Percentiles rank a stretch among this genome's conserved stretches.
Conservation (phyloP, 2,113 vertebrate genomes). For the Mesocricetus auratus region DNA sequence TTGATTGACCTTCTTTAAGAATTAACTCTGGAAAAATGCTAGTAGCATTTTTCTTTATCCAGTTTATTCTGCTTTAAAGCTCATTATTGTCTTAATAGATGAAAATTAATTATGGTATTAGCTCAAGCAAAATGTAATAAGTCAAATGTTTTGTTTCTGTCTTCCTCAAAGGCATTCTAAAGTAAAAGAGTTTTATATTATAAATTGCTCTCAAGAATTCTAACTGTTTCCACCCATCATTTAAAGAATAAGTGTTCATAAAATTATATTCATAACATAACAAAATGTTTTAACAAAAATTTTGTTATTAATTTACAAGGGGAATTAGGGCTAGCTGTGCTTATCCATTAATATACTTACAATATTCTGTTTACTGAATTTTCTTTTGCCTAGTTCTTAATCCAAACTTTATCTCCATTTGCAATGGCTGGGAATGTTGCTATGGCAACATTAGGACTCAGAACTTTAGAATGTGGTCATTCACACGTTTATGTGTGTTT, state of each 20-base stretch:
- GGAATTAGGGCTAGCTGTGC: constrained; percentile 6
- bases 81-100: constrained; percentile 50
- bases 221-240: neutral
- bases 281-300: constrained; percentile 12
- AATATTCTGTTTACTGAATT: constrained; percentile 57
- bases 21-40: constrained; percentile 19
- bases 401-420: constrained; percentile 29
- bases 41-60: constrained; percentile 9
- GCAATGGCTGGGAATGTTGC: neutral
- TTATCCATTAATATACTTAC: neutral
- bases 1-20: constrained; percentile 42
- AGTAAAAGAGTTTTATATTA: constrained; percentile 52
- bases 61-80: constrained; percentile 49
- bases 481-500: neutral
- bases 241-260: constrained; percentile 41
- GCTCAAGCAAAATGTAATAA: constrained; percentile 50
- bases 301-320: constrained; percentile 5
- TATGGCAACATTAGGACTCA: neutral
- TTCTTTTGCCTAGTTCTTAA: neutral
- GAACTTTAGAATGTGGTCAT: neutral
- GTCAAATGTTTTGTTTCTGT: neutral
- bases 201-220: constrained; percentile 45
- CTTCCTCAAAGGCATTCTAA: constrained; percentile 32
- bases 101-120: constrained; percentile 63
- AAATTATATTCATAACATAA: constrained; percentile 17